Conservation (phyloP, 2,797 vertebrate species). For the Gymnoscopelus braueri region DNA sequence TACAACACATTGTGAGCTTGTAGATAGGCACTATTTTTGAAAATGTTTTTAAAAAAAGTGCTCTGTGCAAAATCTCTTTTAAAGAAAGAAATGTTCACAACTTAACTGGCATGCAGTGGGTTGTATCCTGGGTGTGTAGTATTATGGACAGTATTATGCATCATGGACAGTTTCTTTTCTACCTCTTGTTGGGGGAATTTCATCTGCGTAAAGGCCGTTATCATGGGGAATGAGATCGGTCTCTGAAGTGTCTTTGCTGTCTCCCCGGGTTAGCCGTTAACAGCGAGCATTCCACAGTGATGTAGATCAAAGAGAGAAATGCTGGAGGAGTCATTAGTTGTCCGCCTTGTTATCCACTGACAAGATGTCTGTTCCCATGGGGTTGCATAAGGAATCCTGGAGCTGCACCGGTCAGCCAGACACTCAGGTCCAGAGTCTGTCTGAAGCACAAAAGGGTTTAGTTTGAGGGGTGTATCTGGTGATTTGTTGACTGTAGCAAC, state of each 20-base stretch:
- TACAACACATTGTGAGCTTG: too few relatives aligned
- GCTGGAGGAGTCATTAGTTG: conserved; percentile 40
- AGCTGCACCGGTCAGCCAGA: conserved; percentile 16
- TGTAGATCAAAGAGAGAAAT: conserved; percentile 49
- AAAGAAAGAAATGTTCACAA: neutral
- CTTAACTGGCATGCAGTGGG: too few relatives aligned
- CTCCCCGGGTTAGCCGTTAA: conserved; percentile 54
- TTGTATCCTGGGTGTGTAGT: too few relatives aligned
- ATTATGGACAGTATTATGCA: too few relatives aligned
- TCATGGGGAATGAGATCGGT: conserved; percentile 25
- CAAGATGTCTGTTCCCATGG: conserved; percentile 53
- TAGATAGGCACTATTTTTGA: too few relatives aligned
- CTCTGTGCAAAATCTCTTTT: too few relatives aligned
- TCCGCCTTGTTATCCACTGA: conserved; percentile 8
- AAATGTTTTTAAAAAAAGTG: too few relatives aligned
- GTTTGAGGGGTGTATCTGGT: conserved; percentile 33
- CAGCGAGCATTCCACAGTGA: conserved; percentile 32
- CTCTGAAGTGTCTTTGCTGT: conserved; percentile 19
- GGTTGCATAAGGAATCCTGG: conserved; percentile 42
- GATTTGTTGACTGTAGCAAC: conserved; percentile 38
- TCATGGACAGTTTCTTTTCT: neutral
- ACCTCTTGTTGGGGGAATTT: conserved; percentile 8
- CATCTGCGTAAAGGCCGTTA: conserved; percentile 54
- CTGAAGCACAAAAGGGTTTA: neutral
- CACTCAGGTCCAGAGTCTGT: conserved; percentile 23